Base-by-base conservation (phyloP, 2,797 vertebrate species). In the Centroberyx gerrardi region DNA sequence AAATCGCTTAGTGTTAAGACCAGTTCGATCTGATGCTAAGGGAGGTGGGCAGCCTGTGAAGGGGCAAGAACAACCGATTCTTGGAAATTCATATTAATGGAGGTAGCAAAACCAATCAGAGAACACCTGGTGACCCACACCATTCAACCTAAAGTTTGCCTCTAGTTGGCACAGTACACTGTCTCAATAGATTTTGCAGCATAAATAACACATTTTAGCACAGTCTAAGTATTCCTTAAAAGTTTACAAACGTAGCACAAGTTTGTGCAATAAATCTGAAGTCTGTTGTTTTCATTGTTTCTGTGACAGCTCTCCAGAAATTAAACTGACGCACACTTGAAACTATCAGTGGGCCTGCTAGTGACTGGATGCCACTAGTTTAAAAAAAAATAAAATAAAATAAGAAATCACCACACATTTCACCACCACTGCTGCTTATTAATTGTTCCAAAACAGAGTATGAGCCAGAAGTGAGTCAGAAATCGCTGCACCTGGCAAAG, bases 11-110 rank as follows among this genome's bases (percentile, higher is more conserved):
- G 49, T 65, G 56, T 62, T 62, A 74, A 68, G 59, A 60, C 9
- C 0, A 40, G 31, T 49, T 38, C 58, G 73, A 62, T 49, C 46
- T 60, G 60, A 73, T 78, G 64, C 68, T 80, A 58, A 28, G 54
- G 72, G 67, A 46, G 62, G 71, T 40, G 13, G 73, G 65, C 77
- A 72, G 76, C 49, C 40, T 72, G 55, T 66, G 18, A 74, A 42
- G 77, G 65, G 55, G 64, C 48, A 60, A 38, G 3, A 33, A 63
- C 8, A 68, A 22, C 38, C 80, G 85, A 48, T 75, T 60, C 42
- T 69, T 63, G 61, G 54, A 73, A 40, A 17, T n/a, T 64, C n/a
- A 68, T 44, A 55, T 55, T 31, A 13, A 22, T 17, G 42, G 31
- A 64, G 36, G 52, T 66, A 62, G 68, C 63, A 52, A 36, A 62